These are phyloP conservation scores for Cercocebus atys DNA, from an alignment of 2,113 vertebrate genomes.

Conservation along the genomic window DNA sequence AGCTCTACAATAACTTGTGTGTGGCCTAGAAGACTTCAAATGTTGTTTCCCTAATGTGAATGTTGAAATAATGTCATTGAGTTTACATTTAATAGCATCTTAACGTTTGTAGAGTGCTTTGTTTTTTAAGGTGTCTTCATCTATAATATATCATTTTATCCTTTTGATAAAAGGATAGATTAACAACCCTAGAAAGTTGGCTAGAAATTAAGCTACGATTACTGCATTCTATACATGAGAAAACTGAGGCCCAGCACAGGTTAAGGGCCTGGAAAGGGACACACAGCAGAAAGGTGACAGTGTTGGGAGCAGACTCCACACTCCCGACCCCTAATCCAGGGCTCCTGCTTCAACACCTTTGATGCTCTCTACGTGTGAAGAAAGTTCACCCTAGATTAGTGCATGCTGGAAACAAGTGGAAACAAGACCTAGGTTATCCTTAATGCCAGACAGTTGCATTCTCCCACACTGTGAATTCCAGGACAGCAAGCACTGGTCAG, in stretches of 20 bases:
- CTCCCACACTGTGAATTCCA: not conserved
- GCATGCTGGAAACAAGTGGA: not conserved
- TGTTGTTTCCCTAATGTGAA: not conserved
- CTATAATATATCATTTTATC: not conserved
- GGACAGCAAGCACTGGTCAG: not conserved
- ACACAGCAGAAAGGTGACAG: not conserved
- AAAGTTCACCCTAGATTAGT: not conserved
- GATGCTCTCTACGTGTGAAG: not conserved
- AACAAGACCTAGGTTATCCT: not conserved
- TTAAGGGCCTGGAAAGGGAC: not conserved
- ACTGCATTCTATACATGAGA: not conserved
- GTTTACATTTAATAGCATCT: slow-evolving; percentile 5
- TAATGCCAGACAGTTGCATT: not conserved
- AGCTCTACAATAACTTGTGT: not conserved
- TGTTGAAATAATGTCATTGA: not conserved
- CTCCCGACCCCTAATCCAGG: fast-evolving
- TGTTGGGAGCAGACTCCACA: not conserved
- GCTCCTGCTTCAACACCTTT: not conserved
- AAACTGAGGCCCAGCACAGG: not conserved
- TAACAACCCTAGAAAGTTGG: not conserved
- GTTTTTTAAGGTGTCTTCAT: slow-evolving; percentile 11
- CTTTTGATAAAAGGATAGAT: not conserved
- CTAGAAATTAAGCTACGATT: not conserved
- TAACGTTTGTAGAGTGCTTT: not conserved
- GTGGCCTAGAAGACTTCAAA: slow-evolving; percentile 4